These are phyloP conservation scores for Myotis pilosus DNA, from an alignment of 2,797 vertebrate species.

Conservation along the genomic window DNA sequence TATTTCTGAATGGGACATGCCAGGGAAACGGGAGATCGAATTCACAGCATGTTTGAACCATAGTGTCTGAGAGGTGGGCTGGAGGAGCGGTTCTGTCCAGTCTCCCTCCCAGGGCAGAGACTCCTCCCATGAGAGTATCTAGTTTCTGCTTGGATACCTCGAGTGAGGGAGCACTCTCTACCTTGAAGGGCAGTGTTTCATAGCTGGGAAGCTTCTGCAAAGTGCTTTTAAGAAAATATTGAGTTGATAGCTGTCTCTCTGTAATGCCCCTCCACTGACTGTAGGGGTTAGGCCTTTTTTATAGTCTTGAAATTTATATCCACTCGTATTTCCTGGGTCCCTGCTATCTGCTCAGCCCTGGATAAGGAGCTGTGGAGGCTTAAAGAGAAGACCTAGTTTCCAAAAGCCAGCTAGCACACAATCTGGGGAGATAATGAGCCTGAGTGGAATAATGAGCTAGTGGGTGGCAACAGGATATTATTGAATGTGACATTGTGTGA, in stretches of 20 bases:
- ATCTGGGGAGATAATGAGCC: conserved; percentile 64
- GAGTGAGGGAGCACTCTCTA: not conserved
- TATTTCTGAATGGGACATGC: conserved; percentile 77
- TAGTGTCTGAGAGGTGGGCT: not conserved
- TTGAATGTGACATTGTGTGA: conserved; percentile 40
- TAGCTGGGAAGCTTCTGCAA: not conserved
- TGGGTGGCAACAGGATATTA: conserved; percentile 52
- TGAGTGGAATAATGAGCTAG: conserved; percentile 51
- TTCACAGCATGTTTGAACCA: conserved; percentile 48
- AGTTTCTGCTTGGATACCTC: not conserved
- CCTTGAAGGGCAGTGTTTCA: not conserved
- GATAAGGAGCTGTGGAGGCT: not conserved
- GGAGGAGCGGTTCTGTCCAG: not conserved
- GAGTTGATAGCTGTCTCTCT: not conserved
- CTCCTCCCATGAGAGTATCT: not conserved
- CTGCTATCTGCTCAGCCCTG: not conserved
- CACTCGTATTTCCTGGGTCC: not conserved
- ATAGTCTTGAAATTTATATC: not conserved
- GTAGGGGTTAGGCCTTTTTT: not conserved
- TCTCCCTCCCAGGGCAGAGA: not conserved
- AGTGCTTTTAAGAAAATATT: not conserved
- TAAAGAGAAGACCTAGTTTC: conserved; percentile 23
- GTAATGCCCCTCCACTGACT: not conserved
- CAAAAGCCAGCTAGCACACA: conserved; percentile 34
- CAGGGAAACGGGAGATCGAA: conserved; percentile 51